Percentiles rank a stretch among this genome's conserved stretches.
These are phyloP conservation scores for Lepidochitona cinerea DNA, from an alignment of 2,888 invertebrate species.

Conservation along the genomic window DNA sequence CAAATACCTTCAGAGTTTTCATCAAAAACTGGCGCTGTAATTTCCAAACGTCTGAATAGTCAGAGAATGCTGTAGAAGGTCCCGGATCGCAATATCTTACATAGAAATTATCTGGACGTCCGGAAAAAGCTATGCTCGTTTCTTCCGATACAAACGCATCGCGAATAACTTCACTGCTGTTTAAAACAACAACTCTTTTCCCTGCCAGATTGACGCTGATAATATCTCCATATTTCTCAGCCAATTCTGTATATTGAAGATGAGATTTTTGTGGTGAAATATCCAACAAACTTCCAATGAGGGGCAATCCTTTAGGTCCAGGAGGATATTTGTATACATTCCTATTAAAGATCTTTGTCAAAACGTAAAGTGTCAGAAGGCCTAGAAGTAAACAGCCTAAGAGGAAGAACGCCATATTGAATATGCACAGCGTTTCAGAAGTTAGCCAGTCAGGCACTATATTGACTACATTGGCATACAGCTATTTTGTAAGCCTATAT, in stretches of 20 bases:
- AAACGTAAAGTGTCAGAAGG: no score
- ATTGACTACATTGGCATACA: no score
- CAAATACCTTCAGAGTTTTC: not conserved
- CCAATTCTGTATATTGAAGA: not conserved
- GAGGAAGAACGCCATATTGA: no score
- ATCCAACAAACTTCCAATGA: not conserved
- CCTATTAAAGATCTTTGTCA: no score
- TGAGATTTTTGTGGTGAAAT: not conserved
- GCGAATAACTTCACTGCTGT: not conserved
- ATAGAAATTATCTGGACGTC: not conserved
- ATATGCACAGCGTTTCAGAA: no score
- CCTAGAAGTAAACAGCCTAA: no score
- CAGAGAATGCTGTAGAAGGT: not conserved
- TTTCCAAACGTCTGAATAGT: not conserved
- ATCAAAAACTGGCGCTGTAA: not conserved
- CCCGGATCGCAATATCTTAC: not conserved
- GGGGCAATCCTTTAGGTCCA: not conserved
- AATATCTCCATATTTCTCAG: not conserved
- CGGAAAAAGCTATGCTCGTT: not conserved
- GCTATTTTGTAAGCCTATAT: no score
- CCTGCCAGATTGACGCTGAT: not conserved
- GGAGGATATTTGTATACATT: not conserved
- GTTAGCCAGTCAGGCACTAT: no score
- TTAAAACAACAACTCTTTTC: not conserved
- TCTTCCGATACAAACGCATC: not conserved